These are phyloP conservation scores for Drosophila carrolli DNA, from an alignment of 1,140 invertebrate species.

Conservation along the genomic window DNA sequence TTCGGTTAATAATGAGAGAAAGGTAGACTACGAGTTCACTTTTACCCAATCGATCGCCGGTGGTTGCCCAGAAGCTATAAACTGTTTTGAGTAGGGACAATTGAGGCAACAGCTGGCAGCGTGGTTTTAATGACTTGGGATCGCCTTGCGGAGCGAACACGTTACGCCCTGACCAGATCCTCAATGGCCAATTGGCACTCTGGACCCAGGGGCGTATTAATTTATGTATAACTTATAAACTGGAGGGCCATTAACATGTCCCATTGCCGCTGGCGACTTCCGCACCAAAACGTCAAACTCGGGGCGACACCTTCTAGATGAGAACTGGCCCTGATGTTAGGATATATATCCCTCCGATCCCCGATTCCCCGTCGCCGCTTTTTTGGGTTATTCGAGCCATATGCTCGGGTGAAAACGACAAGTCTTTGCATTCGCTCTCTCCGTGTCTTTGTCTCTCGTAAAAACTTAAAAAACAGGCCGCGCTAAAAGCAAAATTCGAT, in stretches of 20 bases:
- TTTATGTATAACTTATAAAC: conserved; percentile 73
- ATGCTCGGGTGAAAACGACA: conserved; percentile 73
- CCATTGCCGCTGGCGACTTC: conserved; percentile 64
- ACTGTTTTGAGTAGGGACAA: conserved; percentile 65
- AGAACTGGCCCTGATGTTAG: conserved; percentile 35
- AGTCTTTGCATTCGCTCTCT: conserved; percentile 41
- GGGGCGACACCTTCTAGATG: conserved; percentile 62
- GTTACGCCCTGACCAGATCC: conserved; percentile 27
- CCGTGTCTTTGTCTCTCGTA: conserved; percentile 9
- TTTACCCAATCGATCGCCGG: conserved; percentile 32
- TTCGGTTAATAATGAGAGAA: conserved; percentile 43
- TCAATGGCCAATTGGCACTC: conserved; percentile 23
- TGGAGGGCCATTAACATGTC: conserved; percentile 76
- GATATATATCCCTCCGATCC: conserved; percentile 10
- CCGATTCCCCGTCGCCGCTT: background rate
- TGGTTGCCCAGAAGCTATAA: conserved; percentile 50
- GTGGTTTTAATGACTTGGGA: conserved; percentile 33
- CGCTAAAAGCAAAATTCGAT: conserved; percentile 83
- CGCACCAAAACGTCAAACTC: conserved; percentile 60
- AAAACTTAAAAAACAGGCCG: conserved; percentile 74
- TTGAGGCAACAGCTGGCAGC: conserved; percentile 60
- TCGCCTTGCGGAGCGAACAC: conserved; percentile 16
- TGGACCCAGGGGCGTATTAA: conserved; percentile 27
- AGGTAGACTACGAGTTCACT: conserved; percentile 34
- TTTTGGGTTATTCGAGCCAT: conserved; percentile 55